Evolutionary conservation across 2,113 vertebrate genomes (phyloP).

Genomic region (Pseudopipra pipra): DNA sequence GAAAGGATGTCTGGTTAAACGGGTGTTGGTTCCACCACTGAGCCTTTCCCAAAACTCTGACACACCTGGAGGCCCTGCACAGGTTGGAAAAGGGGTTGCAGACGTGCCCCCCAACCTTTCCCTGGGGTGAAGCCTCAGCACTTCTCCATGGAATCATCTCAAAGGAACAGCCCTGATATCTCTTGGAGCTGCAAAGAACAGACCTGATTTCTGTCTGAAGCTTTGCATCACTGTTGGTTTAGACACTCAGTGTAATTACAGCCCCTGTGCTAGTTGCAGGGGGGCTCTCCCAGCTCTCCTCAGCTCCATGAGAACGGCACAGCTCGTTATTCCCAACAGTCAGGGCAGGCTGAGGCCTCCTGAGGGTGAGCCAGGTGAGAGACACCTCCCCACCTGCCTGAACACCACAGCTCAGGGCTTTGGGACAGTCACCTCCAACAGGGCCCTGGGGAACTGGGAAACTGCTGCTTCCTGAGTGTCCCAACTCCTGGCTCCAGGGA

Average conservation of each 20-base stretch:
- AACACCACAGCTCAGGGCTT: background rate
- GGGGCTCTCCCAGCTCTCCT: background rate
- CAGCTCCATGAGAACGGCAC: background rate
- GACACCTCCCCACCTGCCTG: background rate
- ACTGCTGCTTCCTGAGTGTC: background rate
- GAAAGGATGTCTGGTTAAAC: background rate
- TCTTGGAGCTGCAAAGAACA: background rate
- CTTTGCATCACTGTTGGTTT: background rate
- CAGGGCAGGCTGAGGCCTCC: background rate
- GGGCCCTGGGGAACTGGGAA: background rate
- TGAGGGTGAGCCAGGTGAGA: background rate
- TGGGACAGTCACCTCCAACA: background rate
- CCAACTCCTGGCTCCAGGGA: background rate
- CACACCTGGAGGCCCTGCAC: background rate
- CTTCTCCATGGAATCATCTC: background rate
- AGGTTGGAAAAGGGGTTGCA: background rate
- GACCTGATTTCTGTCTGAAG: background rate
- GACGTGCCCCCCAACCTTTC: background rate
- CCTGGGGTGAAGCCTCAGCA: background rate
- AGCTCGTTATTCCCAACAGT: accelerated
- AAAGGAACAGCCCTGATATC: accelerated
- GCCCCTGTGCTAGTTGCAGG: background rate
- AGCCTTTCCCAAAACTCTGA: background rate
- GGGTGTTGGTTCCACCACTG: accelerated
- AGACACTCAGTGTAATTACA: background rate